Conservation (phyloP, 2,888 invertebrate genomes). For the Arge pagana region DNA sequence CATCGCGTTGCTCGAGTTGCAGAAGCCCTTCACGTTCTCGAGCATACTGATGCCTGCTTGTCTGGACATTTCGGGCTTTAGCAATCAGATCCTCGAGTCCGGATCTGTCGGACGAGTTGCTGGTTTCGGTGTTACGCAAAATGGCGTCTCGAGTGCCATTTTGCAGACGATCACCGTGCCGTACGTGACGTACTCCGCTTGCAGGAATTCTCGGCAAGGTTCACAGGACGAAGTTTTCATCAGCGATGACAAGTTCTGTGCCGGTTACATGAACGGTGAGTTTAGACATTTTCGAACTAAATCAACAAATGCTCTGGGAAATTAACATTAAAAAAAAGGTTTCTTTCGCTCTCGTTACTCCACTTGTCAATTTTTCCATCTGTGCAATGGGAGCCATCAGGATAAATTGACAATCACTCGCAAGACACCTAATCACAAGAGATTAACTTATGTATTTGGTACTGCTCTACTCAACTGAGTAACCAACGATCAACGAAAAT, state of each 20-base stretch:
- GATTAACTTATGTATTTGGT: too few species aligned
- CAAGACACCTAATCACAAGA: too few species aligned
- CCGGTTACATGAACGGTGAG: constrained; percentile 54
- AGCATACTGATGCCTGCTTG: constrained; percentile 44
- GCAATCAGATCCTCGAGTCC: constrained; percentile 37
- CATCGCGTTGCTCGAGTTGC: constrained; percentile 46
- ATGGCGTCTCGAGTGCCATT: constrained; percentile 39
- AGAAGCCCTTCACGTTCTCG: constrained; percentile 41
- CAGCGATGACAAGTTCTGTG: constrained; percentile 54
- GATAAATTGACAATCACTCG: too few species aligned
- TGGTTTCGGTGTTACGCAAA: constrained; percentile 52
- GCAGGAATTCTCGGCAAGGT: constrained; percentile 33
- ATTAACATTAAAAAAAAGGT: too few species aligned
- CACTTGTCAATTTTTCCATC: too few species aligned
- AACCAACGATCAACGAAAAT: too few species aligned
- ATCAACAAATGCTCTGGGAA: too few species aligned
- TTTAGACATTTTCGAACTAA: too few species aligned
- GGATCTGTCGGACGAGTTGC: constrained; percentile 47
- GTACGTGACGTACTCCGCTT: constrained; percentile 41
- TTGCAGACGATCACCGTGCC: constrained; percentile 48
- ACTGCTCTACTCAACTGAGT: too few species aligned
- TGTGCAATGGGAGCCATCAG: too few species aligned
- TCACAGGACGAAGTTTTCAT: constrained; percentile 39
- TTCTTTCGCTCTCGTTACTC: too few species aligned
- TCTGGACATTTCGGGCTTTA: constrained; percentile 37